These are phyloP conservation scores for Apus apus DNA, from an alignment of 2,113 vertebrate genomes.

Conservation along the genomic window DNA sequence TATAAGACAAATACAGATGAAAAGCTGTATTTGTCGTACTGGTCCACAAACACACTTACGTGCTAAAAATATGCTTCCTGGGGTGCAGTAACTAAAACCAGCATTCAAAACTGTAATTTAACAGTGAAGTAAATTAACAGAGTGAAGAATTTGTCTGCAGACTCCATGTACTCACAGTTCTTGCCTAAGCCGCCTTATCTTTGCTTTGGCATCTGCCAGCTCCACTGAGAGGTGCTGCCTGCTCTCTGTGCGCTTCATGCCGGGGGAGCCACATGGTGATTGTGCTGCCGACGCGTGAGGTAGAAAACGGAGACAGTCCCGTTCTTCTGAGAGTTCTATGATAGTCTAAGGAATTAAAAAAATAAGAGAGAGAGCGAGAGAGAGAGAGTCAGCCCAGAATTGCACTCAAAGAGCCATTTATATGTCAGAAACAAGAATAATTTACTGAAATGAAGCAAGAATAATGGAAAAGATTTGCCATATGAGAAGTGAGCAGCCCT, in stretches of 20 bases:
- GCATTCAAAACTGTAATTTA: background rate
- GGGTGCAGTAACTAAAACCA: background rate
- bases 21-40: background rate
- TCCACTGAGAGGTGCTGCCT: slow-evolving; percentile 96
- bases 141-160: background rate
- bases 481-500: background rate
- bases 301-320: slow-evolving; percentile 90
- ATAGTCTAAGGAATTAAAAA: slow-evolving; percentile 80
- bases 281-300: slow-evolving; percentile 81
- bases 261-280: slow-evolving; percentile 90
- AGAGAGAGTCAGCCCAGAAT: background rate
- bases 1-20: background rate
- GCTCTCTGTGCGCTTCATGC: slow-evolving; percentile 95
- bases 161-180: slow-evolving; percentile 89
- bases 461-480: background rate
- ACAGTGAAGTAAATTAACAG: background rate
- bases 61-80: background rate
- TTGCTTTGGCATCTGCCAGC: slow-evolving; percentile 96
- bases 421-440: background rate
- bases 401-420: background rate
- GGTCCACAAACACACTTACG: background rate
- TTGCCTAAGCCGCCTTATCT: slow-evolving; percentile 92
- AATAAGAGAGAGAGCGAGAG: fast-evolving
- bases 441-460: background rate
- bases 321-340: slow-evolving; percentile 92